Base-by-base conservation (phyloP, 92 coral and sea anemone genomes). In the Phymanthus crucifer region DNA sequence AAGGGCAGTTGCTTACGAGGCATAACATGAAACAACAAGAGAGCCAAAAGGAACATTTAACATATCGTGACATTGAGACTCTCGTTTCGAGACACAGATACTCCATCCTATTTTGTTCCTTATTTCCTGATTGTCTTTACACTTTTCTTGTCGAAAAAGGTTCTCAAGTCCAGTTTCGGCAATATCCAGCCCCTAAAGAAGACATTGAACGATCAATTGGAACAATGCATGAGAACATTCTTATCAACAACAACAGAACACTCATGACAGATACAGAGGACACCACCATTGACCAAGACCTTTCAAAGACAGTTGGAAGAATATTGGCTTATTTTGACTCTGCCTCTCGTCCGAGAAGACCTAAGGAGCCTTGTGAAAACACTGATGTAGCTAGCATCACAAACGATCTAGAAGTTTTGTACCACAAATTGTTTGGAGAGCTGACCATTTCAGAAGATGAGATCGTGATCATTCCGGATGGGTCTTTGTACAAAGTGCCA, bases 381-480 rank as follows among this genome's bases (percentile, higher is more conserved):
- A 19, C 5, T 29, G 68, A 61, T 61, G 34, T 12, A 9, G 16
- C 16, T 18, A 61, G 68, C 18, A 24, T 61, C 32, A 61, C 32
- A 61, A 29, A 29, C 29, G 68, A 61, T 29, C 18, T 61, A 8
- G 68, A 61, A 27, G 4, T 24, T 4, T 7, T 61, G 33, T 61
- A 61, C 19, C 29, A 61, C 23, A 61, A 61, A 27, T 27, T 61
- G 35, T 27, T 61, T 4, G 34, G 29, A 7, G 29, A 24, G 29
- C 26, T 61, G 33, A 8, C 68, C 1, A 78, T 61, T 12, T 14
- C 58, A 9, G 72, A 77, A 18, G 74, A 67, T 7, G 82, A 78
- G 31, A 38, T 78, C 6, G 82, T 78, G 4, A 64, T 78, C 32
- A 40, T 78, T 32, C 82, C 82, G 0, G 82, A 78, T 65, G 82